Evolutionary conservation across 2,113 vertebrate species (phyloP).

Genomic region (Cranoglanis bouderius): DNA sequence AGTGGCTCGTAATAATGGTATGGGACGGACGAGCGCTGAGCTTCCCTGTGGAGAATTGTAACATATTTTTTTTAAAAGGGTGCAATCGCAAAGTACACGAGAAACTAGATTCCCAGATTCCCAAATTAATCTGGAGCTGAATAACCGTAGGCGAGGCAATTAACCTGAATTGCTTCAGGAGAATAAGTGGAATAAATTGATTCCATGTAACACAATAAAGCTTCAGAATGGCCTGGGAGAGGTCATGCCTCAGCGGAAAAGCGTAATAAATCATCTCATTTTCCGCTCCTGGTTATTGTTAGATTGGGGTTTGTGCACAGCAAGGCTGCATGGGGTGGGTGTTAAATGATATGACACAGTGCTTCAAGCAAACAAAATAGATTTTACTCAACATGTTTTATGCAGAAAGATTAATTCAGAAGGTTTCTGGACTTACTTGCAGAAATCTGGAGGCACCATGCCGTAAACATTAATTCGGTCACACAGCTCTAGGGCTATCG

Average conservation of each 20-base stretch:
- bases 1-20: conserved; percentile 96
- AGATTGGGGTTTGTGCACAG: not conserved
- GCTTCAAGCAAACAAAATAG: conserved; percentile 25
- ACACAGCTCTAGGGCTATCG: conserved; percentile 94
- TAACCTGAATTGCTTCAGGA: conserved; percentile 51
- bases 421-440: conserved; percentile 83
- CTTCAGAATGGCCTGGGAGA: conserved; percentile 40
- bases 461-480: conserved; percentile 95
- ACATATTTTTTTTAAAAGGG: conserved; percentile 11
- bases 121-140: conserved; percentile 44
- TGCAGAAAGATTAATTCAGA: not conserved
- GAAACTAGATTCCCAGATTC: conserved; percentile 45
- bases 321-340: not conserved
- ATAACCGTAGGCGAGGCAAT: conserved; percentile 47
- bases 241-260: conserved; percentile 42
- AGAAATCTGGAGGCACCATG: conserved; percentile 98
- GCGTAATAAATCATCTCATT: conserved; percentile 54
- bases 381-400: conserved; percentile 11
- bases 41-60: conserved; percentile 75
- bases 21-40: conserved; percentile 85
- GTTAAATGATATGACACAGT: not conserved
- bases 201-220: conserved; percentile 50
- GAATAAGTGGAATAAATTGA: conserved; percentile 52
- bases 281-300: conserved; percentile 39
- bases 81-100: not conserved